Evolutionary conservation across 2,797 vertebrate species (phyloP).

Genomic region (Ceryle rudis): DNA sequence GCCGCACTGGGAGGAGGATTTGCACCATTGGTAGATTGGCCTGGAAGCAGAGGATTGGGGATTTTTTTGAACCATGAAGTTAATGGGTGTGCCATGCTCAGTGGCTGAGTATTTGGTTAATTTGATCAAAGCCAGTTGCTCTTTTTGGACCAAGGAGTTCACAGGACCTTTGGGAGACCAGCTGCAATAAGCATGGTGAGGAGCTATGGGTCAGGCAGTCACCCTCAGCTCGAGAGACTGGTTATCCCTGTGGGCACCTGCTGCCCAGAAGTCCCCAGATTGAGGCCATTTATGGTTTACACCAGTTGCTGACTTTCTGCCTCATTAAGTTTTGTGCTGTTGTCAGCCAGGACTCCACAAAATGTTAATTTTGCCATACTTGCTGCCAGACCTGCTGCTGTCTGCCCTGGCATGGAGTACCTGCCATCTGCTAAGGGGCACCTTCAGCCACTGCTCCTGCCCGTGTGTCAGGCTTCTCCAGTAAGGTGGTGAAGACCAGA

Average conservation of each 20-base stretch:
- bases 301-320: slow-evolving; percentile 19
- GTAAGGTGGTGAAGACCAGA: background rate
- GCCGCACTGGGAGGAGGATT: background rate
- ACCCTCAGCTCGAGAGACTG: background rate
- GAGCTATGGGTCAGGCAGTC: background rate
- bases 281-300: background rate
- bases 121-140: background rate
- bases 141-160: background rate
- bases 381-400: background rate
- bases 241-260: background rate
- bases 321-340: background rate
- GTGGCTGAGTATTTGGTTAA: background rate
- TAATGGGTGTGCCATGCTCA: rapidly evolving
- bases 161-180: background rate
- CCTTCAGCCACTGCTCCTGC: background rate
- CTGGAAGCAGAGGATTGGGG: background rate
- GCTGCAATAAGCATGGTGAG: rapidly evolving
- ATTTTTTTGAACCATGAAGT: background rate
- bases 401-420: background rate
- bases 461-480: background rate
- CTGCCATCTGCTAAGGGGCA: slow-evolving; percentile 27
- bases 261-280: background rate
- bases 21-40: background rate
- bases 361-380: background rate
- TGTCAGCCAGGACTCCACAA: background rate